Conservation (phyloP, 2,888 invertebrate genomes). For the Lasioglossum morio region DNA sequence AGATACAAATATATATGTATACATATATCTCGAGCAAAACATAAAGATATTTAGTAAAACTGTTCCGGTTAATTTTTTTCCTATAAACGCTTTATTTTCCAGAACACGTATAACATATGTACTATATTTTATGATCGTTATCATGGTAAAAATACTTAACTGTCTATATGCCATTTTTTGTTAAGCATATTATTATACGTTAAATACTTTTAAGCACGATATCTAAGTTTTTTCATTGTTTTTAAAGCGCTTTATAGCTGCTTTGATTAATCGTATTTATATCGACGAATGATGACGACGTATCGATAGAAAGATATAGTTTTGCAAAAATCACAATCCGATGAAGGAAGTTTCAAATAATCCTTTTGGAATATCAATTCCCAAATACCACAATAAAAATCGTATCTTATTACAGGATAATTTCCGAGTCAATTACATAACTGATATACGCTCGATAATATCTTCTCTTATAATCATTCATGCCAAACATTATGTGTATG, state of each 20-base stretch:
- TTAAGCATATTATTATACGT: constrained; percentile 50
- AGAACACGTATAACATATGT: constrained; percentile 17
- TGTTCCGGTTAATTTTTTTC: constrained; percentile 15
- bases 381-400: constrained; percentile 21
- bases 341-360: constrained; percentile 20
- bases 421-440: constrained; percentile 26
- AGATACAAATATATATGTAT: constrained; percentile 43
- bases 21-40: constrained; percentile 46
- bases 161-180: constrained; percentile 34
- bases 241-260: constrained; percentile 19
- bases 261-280: constrained; percentile 39
- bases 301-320: constrained; percentile 33
- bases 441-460: constrained; percentile 30
- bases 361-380: constrained; percentile 17
- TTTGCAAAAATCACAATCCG: constrained; percentile 33
- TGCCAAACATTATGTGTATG: constrained; percentile 15
- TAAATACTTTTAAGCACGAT: constrained; percentile 45
- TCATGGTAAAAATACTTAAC: constrained; percentile 50
- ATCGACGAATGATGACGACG: constrained; percentile 35
- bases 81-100: constrained; percentile 19
- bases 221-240: constrained; percentile 13
- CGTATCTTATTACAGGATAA: constrained; percentile 19
- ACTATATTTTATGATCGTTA: constrained; percentile 18
- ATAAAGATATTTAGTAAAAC: constrained; percentile 47
- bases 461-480: constrained; percentile 6